Evolutionary conservation across 2,797 vertebrate genomes (phyloP).

Genomic region (Molossus alvarezi): DNA sequence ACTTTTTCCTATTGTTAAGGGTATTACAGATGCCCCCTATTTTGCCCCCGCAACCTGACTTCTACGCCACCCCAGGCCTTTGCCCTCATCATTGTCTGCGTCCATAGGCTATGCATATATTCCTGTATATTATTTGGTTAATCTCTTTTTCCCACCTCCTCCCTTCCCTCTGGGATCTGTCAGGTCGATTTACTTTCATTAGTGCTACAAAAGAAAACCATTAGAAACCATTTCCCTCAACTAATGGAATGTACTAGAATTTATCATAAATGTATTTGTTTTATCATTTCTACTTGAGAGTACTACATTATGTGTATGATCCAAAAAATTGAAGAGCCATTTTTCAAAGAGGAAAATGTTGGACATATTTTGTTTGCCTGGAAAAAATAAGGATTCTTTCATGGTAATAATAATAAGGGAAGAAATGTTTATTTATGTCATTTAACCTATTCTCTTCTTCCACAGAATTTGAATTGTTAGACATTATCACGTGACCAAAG

Average conservation of each 20-base stretch:
- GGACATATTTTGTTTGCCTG: neutral
- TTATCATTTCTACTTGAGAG: neutral
- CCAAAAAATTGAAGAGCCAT: neutral
- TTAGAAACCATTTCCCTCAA: neutral
- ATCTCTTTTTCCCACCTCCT: too few relatives aligned
- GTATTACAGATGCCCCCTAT: too few relatives aligned
- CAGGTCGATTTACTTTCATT: neutral
- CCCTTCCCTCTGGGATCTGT: too few relatives aligned
- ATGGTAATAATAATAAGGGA: neutral
- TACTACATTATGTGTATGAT: neutral
- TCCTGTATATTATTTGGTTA: too few relatives aligned
- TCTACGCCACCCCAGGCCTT: too few relatives aligned
- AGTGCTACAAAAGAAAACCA: neutral
- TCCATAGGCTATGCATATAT: too few relatives aligned
- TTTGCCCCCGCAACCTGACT: too few relatives aligned
- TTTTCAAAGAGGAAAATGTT: neutral
- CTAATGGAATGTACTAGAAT: neutral
- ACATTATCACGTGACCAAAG: neutral
- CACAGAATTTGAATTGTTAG: neutral
- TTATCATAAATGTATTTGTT: neutral
- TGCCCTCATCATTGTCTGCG: too few relatives aligned
- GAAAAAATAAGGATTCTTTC: neutral
- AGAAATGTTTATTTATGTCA: neutral
- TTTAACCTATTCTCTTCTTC: neutral
- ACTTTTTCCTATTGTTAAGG: neutral